Evolutionary conservation across 2,113 vertebrate genomes (phyloP).

Genomic region (Aspiorhynchus laticeps): DNA sequence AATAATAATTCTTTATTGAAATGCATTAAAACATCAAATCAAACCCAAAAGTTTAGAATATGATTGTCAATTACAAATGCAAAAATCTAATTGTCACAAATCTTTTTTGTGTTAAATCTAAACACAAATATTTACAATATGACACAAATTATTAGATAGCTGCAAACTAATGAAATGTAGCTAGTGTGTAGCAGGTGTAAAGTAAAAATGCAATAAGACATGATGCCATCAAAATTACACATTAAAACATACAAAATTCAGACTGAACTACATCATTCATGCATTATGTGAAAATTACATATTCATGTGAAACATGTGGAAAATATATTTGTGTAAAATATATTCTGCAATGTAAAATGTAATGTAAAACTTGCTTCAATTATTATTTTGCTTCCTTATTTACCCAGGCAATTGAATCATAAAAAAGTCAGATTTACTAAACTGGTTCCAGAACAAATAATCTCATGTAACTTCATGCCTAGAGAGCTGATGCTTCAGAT

Average conservation of each 20-base stretch:
- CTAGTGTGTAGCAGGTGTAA: neutral
- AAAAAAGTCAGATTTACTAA: neutral
- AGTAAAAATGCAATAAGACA: no score
- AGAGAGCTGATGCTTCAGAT: neutral
- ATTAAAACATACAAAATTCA: neutral
- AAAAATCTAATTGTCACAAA: conserved; percentile 41
- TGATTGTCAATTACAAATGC: neutral
- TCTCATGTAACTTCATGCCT: neutral
- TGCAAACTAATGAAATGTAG: neutral
- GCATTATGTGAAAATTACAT: no score
- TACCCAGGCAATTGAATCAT: neutral
- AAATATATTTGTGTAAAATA: neutral
- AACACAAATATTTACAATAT: conserved; percentile 13
- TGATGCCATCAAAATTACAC: neutral
- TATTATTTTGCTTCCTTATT: neutral
- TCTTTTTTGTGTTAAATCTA: no score
- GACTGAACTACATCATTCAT: neutral
- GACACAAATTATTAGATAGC: neutral
- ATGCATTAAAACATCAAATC: conserved; percentile 9
- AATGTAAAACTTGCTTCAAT: neutral
- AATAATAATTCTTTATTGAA: neutral
- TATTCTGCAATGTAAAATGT: neutral
- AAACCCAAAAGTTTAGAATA: neutral
- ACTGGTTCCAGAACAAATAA: neutral
- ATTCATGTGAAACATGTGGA: no score